These are phyloP conservation scores for Phrynocephalus versicolor DNA, from an alignment of 2,113 vertebrate genomes.

Conservation along the genomic window DNA sequence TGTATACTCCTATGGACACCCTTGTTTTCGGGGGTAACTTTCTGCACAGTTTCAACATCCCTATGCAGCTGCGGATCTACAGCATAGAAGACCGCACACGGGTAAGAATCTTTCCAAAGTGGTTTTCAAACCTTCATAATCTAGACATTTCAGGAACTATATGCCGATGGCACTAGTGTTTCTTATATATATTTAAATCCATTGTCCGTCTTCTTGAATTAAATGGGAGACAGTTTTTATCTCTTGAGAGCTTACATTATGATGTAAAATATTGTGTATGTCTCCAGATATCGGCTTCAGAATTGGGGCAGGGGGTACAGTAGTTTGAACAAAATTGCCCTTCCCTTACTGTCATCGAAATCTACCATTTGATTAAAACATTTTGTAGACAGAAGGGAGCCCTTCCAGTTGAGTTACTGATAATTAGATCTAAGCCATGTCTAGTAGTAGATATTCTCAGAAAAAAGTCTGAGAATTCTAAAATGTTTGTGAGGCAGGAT, in stretches of 20 bases:
- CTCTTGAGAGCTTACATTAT: too few species aligned
- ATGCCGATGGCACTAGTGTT: not conserved
- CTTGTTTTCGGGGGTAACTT: constrained; percentile 98
- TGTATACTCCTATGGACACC: constrained; percentile 96
- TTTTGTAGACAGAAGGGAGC: not conserved
- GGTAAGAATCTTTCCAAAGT: constrained; percentile 72
- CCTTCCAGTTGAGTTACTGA: not conserved
- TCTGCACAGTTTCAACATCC: constrained; percentile 98
- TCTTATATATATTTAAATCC: not conserved
- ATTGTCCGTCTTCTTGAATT: not conserved
- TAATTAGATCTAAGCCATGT: not conserved
- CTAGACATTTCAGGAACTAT: not conserved
- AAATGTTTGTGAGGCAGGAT: not conserved
- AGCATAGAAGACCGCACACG: constrained; percentile 96
- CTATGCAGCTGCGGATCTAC: constrained; percentile 97
- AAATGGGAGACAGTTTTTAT: not conserved
- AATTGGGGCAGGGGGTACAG: too few species aligned
- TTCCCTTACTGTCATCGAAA: not conserved
- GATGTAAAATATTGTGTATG: too few species aligned
- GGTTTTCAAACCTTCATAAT: not conserved
- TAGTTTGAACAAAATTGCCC: not conserved
- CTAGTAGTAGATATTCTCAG: not conserved
- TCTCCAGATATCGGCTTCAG: too few species aligned
- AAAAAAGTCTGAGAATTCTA: not conserved
- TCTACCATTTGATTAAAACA: not conserved